These are phyloP conservation scores for Drosophila asahinai DNA, from an alignment of 1,140 invertebrate genomes.

Conservation along the genomic window DNA sequence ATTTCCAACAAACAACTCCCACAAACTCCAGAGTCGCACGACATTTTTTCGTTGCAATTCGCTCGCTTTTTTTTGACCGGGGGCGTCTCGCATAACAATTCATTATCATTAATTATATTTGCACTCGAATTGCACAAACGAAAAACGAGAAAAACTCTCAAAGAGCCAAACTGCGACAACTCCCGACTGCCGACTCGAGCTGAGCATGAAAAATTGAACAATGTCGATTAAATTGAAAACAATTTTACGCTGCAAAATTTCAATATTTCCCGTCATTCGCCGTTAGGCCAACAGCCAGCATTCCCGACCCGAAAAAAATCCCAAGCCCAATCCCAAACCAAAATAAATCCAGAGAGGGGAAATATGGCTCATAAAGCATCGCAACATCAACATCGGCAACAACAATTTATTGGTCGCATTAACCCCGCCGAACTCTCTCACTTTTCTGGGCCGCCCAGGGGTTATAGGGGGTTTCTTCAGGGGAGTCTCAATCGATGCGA, in stretches of 20 bases:
- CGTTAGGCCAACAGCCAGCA: constrained; percentile 51
- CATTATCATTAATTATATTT: constrained; percentile 83
- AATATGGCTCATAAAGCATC: constrained; percentile 76
- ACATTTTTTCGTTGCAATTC: constrained; percentile 48
- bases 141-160: constrained; percentile 9
- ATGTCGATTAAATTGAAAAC: constrained; percentile 79
- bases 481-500: constrained; percentile 68
- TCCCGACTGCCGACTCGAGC: constrained; percentile 9
- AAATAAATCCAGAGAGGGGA: constrained; percentile 19
- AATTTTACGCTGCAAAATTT: constrained; percentile 70
- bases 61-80: constrained; percentile 16
- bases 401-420: constrained; percentile 79
- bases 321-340: constrained; percentile 10
- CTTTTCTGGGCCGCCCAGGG: constrained; percentile 37
- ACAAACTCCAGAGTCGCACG: constrained; percentile 54
- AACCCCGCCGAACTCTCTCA: constrained; percentile 79
- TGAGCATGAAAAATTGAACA: constrained; percentile 72
- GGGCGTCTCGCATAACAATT: constrained; percentile 77
- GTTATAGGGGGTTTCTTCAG: constrained; percentile 6
- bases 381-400: constrained; percentile 65
- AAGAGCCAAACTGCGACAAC: constrained; percentile 8
- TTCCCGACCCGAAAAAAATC: constrained; percentile 17
- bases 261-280: constrained; percentile 72
- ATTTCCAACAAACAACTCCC: constrained; percentile 40
- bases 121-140: constrained; percentile 53